Evolutionary conservation across 1,140 invertebrate genomes (phyloP).

Genomic region (Megalopta genalis): DNA sequence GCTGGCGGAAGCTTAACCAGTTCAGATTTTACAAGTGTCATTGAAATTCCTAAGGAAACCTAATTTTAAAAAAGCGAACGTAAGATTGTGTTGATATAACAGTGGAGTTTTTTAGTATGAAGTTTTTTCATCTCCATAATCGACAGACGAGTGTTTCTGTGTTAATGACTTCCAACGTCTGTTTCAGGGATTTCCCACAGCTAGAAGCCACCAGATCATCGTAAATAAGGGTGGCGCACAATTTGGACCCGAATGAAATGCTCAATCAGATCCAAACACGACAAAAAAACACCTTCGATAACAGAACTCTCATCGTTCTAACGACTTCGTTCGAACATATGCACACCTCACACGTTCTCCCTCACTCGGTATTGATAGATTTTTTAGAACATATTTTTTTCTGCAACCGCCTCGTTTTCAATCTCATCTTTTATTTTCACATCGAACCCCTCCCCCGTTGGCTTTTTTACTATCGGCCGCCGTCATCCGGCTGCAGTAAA

Average conservation of each 20-base stretch:
- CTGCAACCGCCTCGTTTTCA: background rate
- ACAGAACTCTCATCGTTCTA: background rate
- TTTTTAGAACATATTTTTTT: background rate
- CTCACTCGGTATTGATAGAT: background rate
- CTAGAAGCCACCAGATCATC: background rate
- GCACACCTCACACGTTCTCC: background rate
- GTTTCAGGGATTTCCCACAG: background rate
- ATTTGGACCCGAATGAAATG: background rate
- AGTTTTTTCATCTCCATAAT: too few species aligned
- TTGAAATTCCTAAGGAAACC: too few species aligned
- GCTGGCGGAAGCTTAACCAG: too few species aligned
- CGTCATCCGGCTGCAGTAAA: conserved; percentile 41
- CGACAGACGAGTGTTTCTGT: too few species aligned
- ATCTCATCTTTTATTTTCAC: background rate
- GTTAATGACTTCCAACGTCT: background rate
- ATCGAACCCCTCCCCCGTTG: background rate
- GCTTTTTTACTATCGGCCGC: conserved; percentile 26
- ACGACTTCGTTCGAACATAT: background rate
- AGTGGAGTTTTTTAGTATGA: too few species aligned
- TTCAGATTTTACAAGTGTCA: too few species aligned
- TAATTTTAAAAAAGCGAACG: too few species aligned
- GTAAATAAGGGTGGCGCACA: background rate
- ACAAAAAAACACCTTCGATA: background rate
- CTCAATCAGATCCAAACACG: background rate
- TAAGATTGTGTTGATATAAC: too few species aligned